Base-by-base conservation (phyloP, 2,113 vertebrate species). In the Channa argus region DNA sequence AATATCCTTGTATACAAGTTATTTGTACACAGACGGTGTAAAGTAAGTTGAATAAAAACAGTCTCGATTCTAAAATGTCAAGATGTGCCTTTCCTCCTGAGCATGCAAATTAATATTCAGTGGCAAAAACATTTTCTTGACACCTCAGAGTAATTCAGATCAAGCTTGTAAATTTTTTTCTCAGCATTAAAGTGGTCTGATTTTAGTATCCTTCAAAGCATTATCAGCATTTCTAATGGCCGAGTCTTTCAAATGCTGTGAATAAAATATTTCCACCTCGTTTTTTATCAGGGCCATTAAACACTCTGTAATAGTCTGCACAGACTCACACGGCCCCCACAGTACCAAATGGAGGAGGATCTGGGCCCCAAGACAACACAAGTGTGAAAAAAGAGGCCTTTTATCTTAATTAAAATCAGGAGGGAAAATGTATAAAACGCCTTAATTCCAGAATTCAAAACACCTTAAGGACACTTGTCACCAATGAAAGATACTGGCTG, bases 391-490 rank as follows among this genome's bases (percentile, higher is more conserved):
- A 58, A 56, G 62, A 53, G 39, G 34, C 47, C 80, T 86, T 85
- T 86, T 79, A 91, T 89, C 85, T 88, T 86, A 88, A 87, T 88
- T 85, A 56, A 78, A 88, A 89, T 90, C 86, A 58, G 61, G 67
- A 73, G 58, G 74, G 71, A 79, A 78, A 79, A 83, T 65, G 49
- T 73, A 77, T 46, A 62, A 85, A 91, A 86, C 8, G 66, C 61
- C 77, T 51, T 34, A 43, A 77, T 63, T 56, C 80, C 72, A 36
- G 50, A 84, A 84, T 84, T 82, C 43, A 34, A 81, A 91, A 78
- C 15, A 83, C 63, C 43, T 60, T 43, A 2, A 79, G 43, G 63
- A 75, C 43, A 49, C 0, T 63, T 24, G 60, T 67, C 59, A n/a
- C 44, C 15, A 36, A 12, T 36, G 4, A 63, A 55, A 76, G 73